Base-by-base conservation (phyloP, 2,113 vertebrate genomes). In the Ailuropoda melanoleuca region DNA sequence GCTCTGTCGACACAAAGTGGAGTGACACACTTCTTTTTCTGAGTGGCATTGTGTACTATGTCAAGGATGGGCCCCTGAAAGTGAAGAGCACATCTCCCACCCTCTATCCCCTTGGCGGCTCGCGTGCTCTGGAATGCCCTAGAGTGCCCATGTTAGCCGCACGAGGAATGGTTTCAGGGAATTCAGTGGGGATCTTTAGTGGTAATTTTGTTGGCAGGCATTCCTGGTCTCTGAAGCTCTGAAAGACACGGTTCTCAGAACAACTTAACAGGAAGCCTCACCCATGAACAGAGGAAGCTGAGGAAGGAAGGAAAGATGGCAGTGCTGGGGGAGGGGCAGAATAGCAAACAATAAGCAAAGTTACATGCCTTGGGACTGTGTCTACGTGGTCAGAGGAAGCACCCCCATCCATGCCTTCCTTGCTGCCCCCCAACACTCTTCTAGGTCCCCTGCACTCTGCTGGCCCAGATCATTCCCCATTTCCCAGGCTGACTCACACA, bases 291-390 rank as follows among this genome's bases (percentile, higher is more conserved):
- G 90, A 98, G 98, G 98, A 98, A 98, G 96, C 95, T 4, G 85
- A 96, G 98, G 97, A 97, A 98, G 98, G 97, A 98, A 98, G 97
- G 97, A 97, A 98, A 95, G 97, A 98, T 98, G 97, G 97, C 95
- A 87, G 78, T 14, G 85, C 74, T 18, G 90, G 90, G 93, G 97
- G 93, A 95, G 93, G 97, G 90, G 96, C 56, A 8, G 58, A 8
- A 8, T 5, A 8, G n/a, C 18, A 29, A 97, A 98, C 97, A 98
- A 98, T 97, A n/a, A 96, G 72, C 66, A 6, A 94, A 97, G 64
- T 95, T 95, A 86, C 60, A 37, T 15, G 14, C 72, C 72, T 66
- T 34, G 88, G 72, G 92, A 72, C 43, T 64, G 46, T 31, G 64
- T 85, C 70, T 70, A 0, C 3, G 1, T n/a, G 37, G 70, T 17